Conservation (phyloP, 2,888 invertebrate species). For the Atethmia centrago region DNA sequence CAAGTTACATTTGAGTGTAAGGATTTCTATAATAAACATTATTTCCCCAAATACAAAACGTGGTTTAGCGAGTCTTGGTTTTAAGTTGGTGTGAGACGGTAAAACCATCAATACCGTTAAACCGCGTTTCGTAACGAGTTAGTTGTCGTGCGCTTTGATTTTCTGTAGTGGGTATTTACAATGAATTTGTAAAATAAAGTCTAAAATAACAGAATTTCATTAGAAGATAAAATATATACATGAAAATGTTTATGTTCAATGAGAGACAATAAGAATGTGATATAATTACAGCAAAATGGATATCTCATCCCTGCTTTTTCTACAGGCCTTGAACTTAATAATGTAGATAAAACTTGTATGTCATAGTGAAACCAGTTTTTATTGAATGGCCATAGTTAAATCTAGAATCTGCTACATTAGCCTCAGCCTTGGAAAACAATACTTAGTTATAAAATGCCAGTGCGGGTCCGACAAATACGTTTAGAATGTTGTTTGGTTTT, state of each 20-base stretch:
- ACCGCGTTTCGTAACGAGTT: conserved; percentile 3
- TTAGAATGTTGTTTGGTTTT: not conserved
- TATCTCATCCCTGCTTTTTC: not conserved
- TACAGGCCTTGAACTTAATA: not conserved
- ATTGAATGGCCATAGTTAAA: not conserved
- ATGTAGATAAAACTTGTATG: not conserved
- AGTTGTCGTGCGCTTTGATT: conserved; percentile 29
- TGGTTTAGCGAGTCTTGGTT: not conserved
- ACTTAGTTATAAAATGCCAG: not conserved
- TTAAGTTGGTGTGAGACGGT: not conserved
- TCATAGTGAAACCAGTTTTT: not conserved
- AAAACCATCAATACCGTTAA: not conserved
- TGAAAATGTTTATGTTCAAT: conserved; percentile 27
- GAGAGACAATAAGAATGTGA: conserved; percentile 4
- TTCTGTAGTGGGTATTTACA: conserved; percentile 50
- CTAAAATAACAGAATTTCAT: conserved; percentile 10
- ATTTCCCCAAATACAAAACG: not conserved
- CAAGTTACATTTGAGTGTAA: not conserved
- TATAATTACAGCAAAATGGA: not conserved
- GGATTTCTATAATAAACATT: not conserved
- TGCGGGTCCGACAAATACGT: not conserved
- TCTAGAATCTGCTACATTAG: not conserved
- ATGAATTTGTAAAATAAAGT: conserved; percentile 39
- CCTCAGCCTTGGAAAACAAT: not conserved
- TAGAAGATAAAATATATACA: conserved; percentile 17